Evolutionary conservation across 2,888 invertebrate species (phyloP), one percentile per base, ranked within the genome.

Genomic region (Melinopterus prodromus): DNA sequence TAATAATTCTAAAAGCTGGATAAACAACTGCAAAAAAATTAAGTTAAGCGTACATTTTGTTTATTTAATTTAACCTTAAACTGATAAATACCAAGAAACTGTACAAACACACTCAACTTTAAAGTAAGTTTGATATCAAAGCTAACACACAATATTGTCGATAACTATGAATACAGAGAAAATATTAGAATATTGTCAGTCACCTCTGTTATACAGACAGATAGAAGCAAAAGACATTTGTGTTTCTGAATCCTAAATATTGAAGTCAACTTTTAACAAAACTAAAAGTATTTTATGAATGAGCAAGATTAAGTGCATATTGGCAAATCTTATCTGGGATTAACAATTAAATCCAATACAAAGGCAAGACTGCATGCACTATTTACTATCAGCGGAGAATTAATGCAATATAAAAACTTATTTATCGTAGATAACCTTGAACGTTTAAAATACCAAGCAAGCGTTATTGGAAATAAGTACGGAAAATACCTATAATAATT

Each of bases 241-340:
- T 26, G 26, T 26, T 26, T 26, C 1, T 26, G 26, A 26, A 26
- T 53, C 7, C 53, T 1, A 53, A 9, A 53, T 9, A 53, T 6
- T 53, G 53, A 7, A 53, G 12, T 53, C 53, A 53, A 53, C 12
- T 53, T 53, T 12, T 53, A 26, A 26, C 26, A 26, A 26, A 26
- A 26, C 26, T 26, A 26, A 26, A 70, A 70, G 12, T 70, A 70
- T 71, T 71, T 71, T 71, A 26, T 71, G 71, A 16, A 26, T 70
- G 16, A 71, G 15, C 15, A 5, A 71, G 12, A 26, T 15, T 16
- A 71, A 71, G 2, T 16, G 0, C 16, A 71, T 70, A 70, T 7
- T 9, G 16, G 70, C 26, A 53, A 53, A 53, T 53, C 53, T 53
- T 53, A 53, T 53, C 53, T 4, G 7, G 53, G 53, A 53, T 53